Conservation (phyloP, 2,888 invertebrate genomes). For the Candidula unifasciata region DNA sequence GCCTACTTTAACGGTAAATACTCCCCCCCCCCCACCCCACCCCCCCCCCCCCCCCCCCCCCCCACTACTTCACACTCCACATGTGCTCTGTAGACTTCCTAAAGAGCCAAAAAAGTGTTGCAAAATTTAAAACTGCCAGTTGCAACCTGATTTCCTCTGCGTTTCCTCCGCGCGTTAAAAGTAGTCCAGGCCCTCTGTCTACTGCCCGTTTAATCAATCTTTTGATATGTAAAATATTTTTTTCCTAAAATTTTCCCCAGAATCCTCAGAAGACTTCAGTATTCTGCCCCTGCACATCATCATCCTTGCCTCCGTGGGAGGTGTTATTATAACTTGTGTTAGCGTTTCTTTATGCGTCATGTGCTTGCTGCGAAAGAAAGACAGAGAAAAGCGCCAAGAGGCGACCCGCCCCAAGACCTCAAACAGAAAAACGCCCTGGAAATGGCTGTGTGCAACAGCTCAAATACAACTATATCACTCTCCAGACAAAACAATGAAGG, state of each 20-base stretch:
- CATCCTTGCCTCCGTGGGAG: slow-evolving; percentile 71
- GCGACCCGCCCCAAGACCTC: slow-evolving; percentile 47
- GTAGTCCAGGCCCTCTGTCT: too few relatives aligned
- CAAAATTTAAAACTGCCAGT: too few relatives aligned
- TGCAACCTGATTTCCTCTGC: too few relatives aligned
- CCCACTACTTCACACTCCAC: too few relatives aligned
- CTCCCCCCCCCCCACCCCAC: too few relatives aligned
- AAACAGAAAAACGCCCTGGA: slow-evolving; percentile 60
- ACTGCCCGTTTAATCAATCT: too few relatives aligned
- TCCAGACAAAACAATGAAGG: slow-evolving; percentile 45
- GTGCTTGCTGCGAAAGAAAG: slow-evolving; percentile 60
- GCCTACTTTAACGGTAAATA: too few relatives aligned
- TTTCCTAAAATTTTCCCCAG: neutral
- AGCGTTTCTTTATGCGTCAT: slow-evolving; percentile 67
- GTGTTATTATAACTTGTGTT: slow-evolving; percentile 66
- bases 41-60: too few relatives aligned
- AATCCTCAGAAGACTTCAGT: neutral
- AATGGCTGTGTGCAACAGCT: slow-evolving; percentile 61
- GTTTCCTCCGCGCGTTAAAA: too few relatives aligned
- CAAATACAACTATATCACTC: slow-evolving; percentile 55
- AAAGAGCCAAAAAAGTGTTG: too few relatives aligned
- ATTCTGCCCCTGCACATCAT: slow-evolving; percentile 65
- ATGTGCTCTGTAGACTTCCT: too few relatives aligned
- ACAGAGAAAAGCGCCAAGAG: slow-evolving; percentile 58
- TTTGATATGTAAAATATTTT: neutral